Percentiles rank a stretch among this genome's conserved stretches.
Conservation (phyloP, 2,113 vertebrate genomes). For the Scortum barcoo region DNA sequence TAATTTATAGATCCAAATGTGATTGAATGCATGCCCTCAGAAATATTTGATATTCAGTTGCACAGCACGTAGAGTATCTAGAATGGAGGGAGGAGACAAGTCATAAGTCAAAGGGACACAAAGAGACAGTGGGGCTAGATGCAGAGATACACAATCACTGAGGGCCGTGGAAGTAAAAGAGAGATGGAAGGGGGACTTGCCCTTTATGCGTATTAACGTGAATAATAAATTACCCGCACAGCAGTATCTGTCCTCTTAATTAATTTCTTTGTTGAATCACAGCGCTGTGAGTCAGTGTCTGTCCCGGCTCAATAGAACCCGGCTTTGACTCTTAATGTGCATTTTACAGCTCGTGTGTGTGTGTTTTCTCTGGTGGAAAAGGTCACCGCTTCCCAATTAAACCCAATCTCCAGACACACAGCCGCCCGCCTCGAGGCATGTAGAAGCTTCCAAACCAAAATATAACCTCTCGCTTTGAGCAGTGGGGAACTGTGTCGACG, state of each 20-base stretch:
- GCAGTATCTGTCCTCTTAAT: constrained; percentile 56
- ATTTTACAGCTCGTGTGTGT: constrained; percentile 53
- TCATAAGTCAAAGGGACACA: constrained; percentile 9
- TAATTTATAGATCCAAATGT: background rate
- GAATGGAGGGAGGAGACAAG: background rate
- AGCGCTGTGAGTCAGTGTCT: constrained; percentile 41
- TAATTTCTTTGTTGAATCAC: constrained; percentile 65
- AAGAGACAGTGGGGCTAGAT: constrained; percentile 8
- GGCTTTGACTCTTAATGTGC: constrained; percentile 44
- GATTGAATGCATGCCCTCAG: background rate
- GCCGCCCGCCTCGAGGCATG: constrained; percentile 27
- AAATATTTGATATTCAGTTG: background rate
- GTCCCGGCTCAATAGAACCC: constrained; percentile 28
- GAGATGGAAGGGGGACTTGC: constrained; percentile 16
- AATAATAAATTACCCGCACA: constrained; percentile 55
- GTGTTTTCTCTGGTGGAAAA: constrained; percentile 66
- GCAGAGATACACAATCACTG: constrained; percentile 12
- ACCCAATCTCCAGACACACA: constrained; percentile 48
- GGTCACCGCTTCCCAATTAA: constrained; percentile 74
- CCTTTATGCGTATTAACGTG: constrained; percentile 47
- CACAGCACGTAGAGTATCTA: background rate
- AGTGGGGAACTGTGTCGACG: constrained; percentile 14
- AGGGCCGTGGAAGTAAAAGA: background rate
- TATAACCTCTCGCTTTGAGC: constrained; percentile 36
- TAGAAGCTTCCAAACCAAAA: constrained; percentile 44